Evolutionary conservation across 2,797 vertebrate genomes (phyloP).

Genomic region (Microcaecilia unicolor): DNA sequence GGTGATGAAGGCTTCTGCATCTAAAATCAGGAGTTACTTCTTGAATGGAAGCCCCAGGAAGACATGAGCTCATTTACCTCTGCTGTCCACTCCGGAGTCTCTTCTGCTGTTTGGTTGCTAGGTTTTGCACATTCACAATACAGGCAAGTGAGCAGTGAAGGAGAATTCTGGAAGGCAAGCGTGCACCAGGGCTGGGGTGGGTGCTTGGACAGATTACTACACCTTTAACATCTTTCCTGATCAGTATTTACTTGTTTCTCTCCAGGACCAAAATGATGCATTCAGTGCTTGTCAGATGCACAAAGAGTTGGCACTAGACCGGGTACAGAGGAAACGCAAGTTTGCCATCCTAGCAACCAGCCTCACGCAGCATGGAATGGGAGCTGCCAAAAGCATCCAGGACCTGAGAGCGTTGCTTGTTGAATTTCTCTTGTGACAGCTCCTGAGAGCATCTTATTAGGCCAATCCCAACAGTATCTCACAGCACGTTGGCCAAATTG

Average conservation of each 20-base stretch:
- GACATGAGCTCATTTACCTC: no score
- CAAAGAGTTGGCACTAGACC: conserved; percentile 63
- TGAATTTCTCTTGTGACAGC: no score
- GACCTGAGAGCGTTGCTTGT: conserved; percentile 63
- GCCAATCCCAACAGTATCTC: no score
- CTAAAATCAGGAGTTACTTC: not conserved
- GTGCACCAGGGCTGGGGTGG: not conserved
- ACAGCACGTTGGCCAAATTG: no score
- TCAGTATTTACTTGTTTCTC: not conserved
- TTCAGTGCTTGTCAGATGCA: conserved; percentile 59
- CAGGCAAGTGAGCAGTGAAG: rapidly evolving
- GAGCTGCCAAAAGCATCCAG: conserved; percentile 51
- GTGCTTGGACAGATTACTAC: not conserved
- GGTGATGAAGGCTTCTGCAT: conserved; percentile 20
- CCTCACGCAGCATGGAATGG: conserved; percentile 48
- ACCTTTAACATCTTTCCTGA: not conserved
- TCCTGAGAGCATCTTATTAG: no score
- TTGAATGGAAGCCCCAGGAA: no score
- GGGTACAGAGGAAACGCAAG: conserved; percentile 43
- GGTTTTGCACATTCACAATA: rapidly evolving
- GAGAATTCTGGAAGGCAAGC: conserved; percentile 43
- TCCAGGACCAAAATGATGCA: conserved; percentile 66
- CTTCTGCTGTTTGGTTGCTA: no score
- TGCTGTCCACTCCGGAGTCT: no score
- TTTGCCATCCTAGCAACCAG: conserved; percentile 70